A percentile compares a stretch with the other conserved stretches of the same genome.
phyloP scores from a whole-genome alignment of 64 coral and sea anemone genomes.

The Montipora capricornis region DNA sequence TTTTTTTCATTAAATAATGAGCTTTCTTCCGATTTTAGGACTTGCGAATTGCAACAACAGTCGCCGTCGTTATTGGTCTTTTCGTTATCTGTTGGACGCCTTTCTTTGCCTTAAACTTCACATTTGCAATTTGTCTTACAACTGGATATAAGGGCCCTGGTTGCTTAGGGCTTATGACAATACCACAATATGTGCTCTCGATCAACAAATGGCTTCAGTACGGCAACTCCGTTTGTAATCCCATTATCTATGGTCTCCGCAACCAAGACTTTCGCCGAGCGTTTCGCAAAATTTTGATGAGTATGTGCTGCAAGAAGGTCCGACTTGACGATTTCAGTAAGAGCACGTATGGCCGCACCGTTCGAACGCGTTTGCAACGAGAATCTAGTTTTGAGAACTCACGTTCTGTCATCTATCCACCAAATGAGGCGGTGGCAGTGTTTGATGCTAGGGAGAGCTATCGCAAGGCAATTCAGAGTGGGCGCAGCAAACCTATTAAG shows the following conservation, averaged over 20 bases:
- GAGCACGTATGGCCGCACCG: constrained; percentile 50
- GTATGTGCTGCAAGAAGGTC: constrained; percentile 71
- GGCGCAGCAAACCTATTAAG: constrained; percentile 48
- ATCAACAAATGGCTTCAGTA: constrained; percentile 79
- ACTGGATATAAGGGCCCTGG: neutral
- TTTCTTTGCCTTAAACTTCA: constrained; percentile 74
- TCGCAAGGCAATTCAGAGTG: constrained; percentile 71
- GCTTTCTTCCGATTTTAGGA: constrained; percentile 51
- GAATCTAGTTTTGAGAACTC: constrained; percentile 88
- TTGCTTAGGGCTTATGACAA: neutral
- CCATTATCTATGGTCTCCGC: constrained; percentile 82
- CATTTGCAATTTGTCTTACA: constrained; percentile 35
- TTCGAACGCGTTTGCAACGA: constrained; percentile 17
- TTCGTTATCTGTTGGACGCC: constrained; percentile 77
- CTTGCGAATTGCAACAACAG: constrained; percentile 87
- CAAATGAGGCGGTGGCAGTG: constrained; percentile 9
- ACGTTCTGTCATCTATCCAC: constrained; percentile 67
- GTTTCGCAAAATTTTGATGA: constrained; percentile 79
- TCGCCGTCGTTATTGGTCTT: constrained; percentile 84
- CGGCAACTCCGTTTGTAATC: constrained; percentile 83
- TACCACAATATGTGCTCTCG: neutral
- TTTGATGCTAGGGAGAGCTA: constrained; percentile 82
- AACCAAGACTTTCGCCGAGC: constrained; percentile 82
- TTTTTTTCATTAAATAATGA: too few species aligned
- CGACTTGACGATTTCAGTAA: constrained; percentile 61